Conservation (phyloP, 2,113 vertebrate genomes). For the Hippocampus guttulatus region DNA sequence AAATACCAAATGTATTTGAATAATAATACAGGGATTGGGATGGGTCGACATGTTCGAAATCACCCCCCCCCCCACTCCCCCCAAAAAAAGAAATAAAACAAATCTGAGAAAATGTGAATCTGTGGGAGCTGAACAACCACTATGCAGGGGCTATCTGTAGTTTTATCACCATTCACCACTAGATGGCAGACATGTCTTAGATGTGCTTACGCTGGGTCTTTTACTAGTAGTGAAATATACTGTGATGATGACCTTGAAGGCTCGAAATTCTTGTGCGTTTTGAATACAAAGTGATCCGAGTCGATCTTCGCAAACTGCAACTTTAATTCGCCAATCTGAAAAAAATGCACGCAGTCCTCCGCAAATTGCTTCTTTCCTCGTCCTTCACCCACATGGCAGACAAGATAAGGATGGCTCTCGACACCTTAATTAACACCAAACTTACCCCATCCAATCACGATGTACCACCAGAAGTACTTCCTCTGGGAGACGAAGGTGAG, state of each 20-base stretch:
- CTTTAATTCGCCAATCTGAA: neutral
- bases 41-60: too few species aligned
- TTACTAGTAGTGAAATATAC: too few species aligned
- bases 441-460: constrained; percentile 85
- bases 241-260: neutral
- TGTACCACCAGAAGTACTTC: constrained; percentile 87
- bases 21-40: too few species aligned
- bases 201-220: too few species aligned
- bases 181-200: too few species aligned
- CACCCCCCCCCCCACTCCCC: too few species aligned
- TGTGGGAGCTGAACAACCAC: too few species aligned
- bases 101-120: too few species aligned
- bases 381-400: neutral
- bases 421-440: neutral
- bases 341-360: neutral
- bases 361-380: neutral
- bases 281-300: neutral
- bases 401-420: neutral
- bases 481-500: constrained; percentile 81
- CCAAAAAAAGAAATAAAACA: too few species aligned
- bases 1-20: too few species aligned
- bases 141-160: too few species aligned
- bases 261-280: neutral
- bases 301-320: neutral
- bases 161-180: too few species aligned